These are phyloP conservation scores for Panthera tigris DNA, from an alignment of 2,113 vertebrate genomes.

Conservation along the genomic window DNA sequence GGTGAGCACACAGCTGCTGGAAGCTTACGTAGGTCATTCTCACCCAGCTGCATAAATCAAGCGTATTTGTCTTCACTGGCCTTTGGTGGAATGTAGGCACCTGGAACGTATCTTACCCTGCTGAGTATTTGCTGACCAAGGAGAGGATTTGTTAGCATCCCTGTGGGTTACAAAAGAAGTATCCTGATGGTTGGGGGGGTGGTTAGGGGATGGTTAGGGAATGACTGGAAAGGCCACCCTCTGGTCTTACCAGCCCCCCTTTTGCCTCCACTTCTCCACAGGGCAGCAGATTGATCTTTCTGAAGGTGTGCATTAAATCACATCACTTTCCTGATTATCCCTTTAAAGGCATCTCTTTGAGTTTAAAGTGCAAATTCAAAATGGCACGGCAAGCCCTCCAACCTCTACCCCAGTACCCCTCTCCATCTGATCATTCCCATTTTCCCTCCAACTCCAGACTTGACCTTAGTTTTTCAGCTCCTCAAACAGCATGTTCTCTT, in stretches of 20 bases:
- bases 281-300: background rate
- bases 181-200: background rate
- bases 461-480: background rate
- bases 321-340: background rate
- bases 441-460: background rate
- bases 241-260: background rate
- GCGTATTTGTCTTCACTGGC: background rate
- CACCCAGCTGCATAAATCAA: background rate
- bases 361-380: background rate
- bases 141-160: background rate
- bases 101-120: background rate
- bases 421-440: background rate
- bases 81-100: background rate
- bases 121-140: background rate
- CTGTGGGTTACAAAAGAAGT: background rate
- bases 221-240: background rate
- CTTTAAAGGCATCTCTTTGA: background rate
- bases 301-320: background rate
- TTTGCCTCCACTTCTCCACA: background rate
- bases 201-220: background rate
- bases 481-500: background rate
- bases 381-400: background rate
- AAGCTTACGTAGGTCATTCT: background rate
- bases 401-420: background rate
- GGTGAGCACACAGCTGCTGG: background rate